Percentiles rank a stretch among this genome's conserved stretches.
phyloP scores from a whole-genome alignment of 2,888 invertebrate genomes.

The Rhimphoctona megacephalus region DNA sequence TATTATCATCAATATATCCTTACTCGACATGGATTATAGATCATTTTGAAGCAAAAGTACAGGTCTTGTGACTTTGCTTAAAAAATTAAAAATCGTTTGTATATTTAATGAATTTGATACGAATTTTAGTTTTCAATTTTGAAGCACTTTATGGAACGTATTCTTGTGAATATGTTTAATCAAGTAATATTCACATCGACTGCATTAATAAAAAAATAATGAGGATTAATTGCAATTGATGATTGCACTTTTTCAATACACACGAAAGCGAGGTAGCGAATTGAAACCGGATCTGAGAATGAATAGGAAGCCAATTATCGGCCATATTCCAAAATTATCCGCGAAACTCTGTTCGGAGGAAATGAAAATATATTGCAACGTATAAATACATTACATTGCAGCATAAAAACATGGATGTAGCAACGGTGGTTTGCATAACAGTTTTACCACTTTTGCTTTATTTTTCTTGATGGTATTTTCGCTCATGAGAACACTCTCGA shows the following conservation, averaged over 20 bases:
- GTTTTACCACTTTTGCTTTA: slow-evolving; percentile 20
- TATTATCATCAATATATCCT: background rate
- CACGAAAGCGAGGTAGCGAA: background rate
- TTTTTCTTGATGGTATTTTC: slow-evolving; percentile 11
- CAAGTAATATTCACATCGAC: background rate
- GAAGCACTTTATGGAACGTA: background rate
- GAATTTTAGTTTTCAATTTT: background rate
- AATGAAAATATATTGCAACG: slow-evolving; percentile 21
- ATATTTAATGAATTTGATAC: background rate
- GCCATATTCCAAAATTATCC: background rate
- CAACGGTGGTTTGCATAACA: slow-evolving; percentile 23
- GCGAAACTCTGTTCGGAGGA: background rate
- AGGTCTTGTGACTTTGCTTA: background rate
- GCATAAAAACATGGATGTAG: slow-evolving; percentile 3
- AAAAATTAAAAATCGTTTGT: background rate
- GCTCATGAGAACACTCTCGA: slow-evolving; percentile 12
- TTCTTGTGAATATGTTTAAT: background rate
- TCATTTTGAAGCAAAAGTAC: background rate
- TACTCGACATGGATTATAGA: background rate
- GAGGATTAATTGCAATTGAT: background rate
- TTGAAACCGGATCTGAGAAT: background rate
- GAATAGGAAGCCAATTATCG: background rate
- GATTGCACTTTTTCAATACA: background rate
- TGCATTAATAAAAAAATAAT: background rate
- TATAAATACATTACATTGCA: background rate